Base-by-base conservation (phyloP, 64 coral and sea anemone species). In the Montipora cactus region DNA sequence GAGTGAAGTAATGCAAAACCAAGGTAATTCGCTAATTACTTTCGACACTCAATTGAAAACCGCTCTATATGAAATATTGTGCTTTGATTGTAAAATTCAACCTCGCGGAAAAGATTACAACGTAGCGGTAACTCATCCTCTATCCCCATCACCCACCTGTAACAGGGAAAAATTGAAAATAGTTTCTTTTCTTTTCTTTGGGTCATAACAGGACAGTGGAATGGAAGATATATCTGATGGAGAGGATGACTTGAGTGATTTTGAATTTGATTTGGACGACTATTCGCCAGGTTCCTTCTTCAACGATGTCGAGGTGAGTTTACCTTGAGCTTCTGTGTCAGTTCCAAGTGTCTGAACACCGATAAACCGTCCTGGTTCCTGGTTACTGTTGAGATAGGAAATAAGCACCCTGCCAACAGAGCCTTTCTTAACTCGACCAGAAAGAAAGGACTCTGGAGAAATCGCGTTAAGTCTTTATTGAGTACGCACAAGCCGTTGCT, bases 181-280 rank as follows among this genome's bases (percentile, higher is more conserved):
- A 2, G 45, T 13, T 18, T 48, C 15, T 67, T 79, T 12, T 44
- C 19, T 70, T 81, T 3, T 25, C n/a, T 37, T 72, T n/a, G 16
- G 7, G 7, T 19, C 11, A 5, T 91, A 74, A 74, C 67, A 69
- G 78, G 89, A 68, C 45, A 91, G 79, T 14, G 67, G 80, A 49
- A 81, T 81, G 66, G 89, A 91, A 46, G 89, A 91, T 22, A 91
- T 91, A 66, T 87, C 88, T 7, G 84, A 91, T 2, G 90, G 72
- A 2, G 94, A 96, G 3, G 94, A 91, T 14, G 80, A 92, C 0
- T 57, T 93, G 45, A 93, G 89, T 58, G 85, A 92, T 49, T 93
- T 93, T 74, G 90, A 96, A 23, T 89, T 96, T 16, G 95, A 96
- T n/a, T 20, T 96, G 53, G 95, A 96, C 18, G 95, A 96, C 5